Conservation (phyloP, 2,113 vertebrate genomes). For the Neogobius melanostomus region DNA sequence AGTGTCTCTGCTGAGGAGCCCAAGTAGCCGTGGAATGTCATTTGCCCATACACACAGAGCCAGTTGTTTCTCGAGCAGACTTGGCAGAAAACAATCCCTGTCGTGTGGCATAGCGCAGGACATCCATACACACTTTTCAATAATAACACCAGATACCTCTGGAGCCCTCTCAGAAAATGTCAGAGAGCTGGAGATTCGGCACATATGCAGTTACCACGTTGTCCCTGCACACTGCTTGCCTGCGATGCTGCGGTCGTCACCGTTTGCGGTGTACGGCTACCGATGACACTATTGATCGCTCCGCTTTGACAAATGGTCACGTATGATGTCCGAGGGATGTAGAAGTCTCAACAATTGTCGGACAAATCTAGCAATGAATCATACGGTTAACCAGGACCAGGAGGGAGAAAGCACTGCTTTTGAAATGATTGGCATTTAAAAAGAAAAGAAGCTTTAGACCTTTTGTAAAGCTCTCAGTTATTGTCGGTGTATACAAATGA, state of each 20-base stretch:
- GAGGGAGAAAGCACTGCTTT: background rate
- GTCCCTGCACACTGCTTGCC: slow-evolving; percentile 10
- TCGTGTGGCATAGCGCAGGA: slow-evolving; percentile 39
- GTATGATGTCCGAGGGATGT: slow-evolving; percentile 45
- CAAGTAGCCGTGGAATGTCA: slow-evolving; percentile 56
- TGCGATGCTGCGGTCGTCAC: slow-evolving; percentile 16
- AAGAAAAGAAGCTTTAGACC: background rate
- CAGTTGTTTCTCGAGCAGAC: slow-evolving; percentile 51
- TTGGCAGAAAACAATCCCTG: slow-evolving; percentile 50
- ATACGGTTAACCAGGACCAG: background rate
- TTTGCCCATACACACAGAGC: slow-evolving; percentile 45
- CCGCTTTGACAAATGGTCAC: slow-evolving; percentile 42
- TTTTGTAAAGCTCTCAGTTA: background rate
- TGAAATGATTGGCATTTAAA: background rate
- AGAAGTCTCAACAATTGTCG: slow-evolving; percentile 35
- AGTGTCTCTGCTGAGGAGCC: slow-evolving; percentile 34
- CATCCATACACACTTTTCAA: slow-evolving; percentile 51
- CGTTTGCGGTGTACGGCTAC: slow-evolving; percentile 26
- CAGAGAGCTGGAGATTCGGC: slow-evolving; percentile 36
- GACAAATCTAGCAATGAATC: background rate
- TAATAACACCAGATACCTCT: slow-evolving; percentile 42
- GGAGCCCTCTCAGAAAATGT: slow-evolving; percentile 35
- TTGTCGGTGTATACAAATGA: background rate
- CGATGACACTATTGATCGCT: slow-evolving; percentile 53
- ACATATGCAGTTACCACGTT: slow-evolving; percentile 51